Base-by-base conservation (phyloP, 2,888 invertebrate genomes). In the Brachyptera putata region DNA sequence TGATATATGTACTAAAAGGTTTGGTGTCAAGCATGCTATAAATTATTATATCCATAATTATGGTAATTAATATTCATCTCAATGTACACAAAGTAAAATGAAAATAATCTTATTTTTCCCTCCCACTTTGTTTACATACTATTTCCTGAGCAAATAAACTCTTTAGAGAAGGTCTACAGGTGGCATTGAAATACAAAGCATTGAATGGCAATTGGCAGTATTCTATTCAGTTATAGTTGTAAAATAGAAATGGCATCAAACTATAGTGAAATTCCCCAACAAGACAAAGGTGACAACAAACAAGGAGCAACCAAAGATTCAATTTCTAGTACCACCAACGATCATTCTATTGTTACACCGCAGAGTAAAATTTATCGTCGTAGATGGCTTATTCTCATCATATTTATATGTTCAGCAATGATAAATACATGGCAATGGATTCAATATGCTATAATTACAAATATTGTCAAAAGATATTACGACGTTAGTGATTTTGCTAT, bases 401-500 rank as follows among this genome's bases (percentile, higher is more conserved):
- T 81, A 34, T 81, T 82, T 68, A 72, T 75, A 30, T 63, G 73
- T 1, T 76, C 77, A 56, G 79, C 80, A 1, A 72, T 77, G 65
- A 74, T 75, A 48, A 81, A 79, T 66, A 78, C 79, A 18, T 79
- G 78, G 64, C 81, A 82, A 64, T 81, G 81, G 81, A 80, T 81
- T 41, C 76, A 80, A 67, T 74, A 80, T 63, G 74, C 77, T 63
- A 80, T 80, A 64, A 78, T 80, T 56, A 72, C 73, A 14, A 74
- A 77, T 64, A 36, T 59, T 4, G 61, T 68, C 14, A 60, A 56
- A 3, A 48, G 66, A 21, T 69, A 70, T 62, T 72, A 71, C 62
- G 66, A 63, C 1, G 70, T 73, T 4, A 48, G 62, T 13, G 62
- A 66, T 36, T 57, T 68, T 14, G 71, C 75, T 34, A 76, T 84